Percentiles rank a stretch among this genome's conserved stretches.
phyloP scores from a whole-genome alignment of 2,888 invertebrate species.

The Hirtodrosophila trivittata region DNA sequence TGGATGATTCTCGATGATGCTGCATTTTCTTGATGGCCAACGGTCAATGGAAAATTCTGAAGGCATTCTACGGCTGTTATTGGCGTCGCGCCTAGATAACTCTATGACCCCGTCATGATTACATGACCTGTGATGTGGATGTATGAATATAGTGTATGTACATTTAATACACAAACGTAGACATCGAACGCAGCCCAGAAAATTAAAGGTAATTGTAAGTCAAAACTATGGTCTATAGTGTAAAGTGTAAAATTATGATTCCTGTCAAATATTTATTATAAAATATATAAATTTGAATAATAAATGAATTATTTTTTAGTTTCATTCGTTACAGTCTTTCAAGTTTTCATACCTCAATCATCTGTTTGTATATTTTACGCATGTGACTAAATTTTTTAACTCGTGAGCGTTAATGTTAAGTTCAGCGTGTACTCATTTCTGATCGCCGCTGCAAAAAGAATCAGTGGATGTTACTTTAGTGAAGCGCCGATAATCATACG shows the following conservation, averaged over 20 bases:
- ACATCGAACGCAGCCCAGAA: no score
- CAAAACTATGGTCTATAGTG: no score
- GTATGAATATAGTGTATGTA: not conserved
- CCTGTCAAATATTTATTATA: no score
- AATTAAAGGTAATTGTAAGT: no score
- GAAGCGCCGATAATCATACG: slow-evolving; percentile 52
- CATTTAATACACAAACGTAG: no score
- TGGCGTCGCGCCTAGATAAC: slow-evolving; percentile 9
- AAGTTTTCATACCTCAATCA: no score
- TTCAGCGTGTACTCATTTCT: slow-evolving; percentile 8
- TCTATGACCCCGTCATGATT: slow-evolving; percentile 20
- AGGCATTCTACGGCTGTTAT: slow-evolving; percentile 12
- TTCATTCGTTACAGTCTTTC: no score
- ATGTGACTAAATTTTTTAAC: no score
- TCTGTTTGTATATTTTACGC: no score
- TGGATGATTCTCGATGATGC: slow-evolving; percentile 22
- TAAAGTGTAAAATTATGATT: no score
- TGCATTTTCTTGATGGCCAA: slow-evolving; percentile 34
- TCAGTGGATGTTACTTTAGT: slow-evolving; percentile 29
- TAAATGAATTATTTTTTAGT: no score
- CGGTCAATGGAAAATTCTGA: slow-evolving; percentile 53
- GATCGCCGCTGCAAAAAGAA: slow-evolving; percentile 28
- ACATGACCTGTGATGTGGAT: slow-evolving; percentile 4
- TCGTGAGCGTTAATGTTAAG: not conserved
- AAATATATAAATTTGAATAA: no score